Evolutionary conservation across 2,797 vertebrate species (phyloP).

Genomic region (Parambassis ranga): DNA sequence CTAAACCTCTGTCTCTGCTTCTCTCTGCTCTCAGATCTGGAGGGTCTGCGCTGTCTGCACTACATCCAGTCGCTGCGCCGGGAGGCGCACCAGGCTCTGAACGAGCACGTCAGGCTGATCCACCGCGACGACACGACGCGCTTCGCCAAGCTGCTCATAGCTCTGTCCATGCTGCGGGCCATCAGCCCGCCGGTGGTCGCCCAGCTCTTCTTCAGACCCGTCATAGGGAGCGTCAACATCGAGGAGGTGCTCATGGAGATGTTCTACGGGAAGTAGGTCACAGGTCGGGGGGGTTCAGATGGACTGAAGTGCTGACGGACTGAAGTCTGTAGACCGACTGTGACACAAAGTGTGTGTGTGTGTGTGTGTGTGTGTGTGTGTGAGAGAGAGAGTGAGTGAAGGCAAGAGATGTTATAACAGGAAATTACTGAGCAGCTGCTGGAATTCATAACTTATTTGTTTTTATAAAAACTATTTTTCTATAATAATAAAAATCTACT

Average conservation of each 20-base stretch:
- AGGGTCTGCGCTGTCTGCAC: constrained; percentile 8
- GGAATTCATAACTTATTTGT: constrained; percentile 86
- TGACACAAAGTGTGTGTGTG: constrained; percentile 7
- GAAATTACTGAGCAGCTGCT: constrained; percentile 65
- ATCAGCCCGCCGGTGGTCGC: constrained; percentile 73
- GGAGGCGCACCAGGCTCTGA: constrained; percentile 32
- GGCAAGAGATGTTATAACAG: constrained; percentile 20
- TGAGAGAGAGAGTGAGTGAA: not conserved
- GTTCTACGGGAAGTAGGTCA: constrained; percentile 89
- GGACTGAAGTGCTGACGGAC: constrained; percentile 12
- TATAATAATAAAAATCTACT: constrained; percentile 69
- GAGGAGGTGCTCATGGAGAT: constrained; percentile 89
- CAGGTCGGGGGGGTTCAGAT: not conserved
- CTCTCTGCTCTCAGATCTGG: not conserved
- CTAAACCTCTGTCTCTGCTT: not conserved
- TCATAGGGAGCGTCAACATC: constrained; percentile 85
- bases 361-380: constrained; percentile 6
- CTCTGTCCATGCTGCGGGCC: constrained; percentile 5
- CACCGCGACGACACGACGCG: not conserved
- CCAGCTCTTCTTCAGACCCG: constrained; percentile 83
- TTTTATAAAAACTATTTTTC: constrained; percentile 96
- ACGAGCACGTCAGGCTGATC: not conserved
- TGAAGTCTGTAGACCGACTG: too few species aligned
- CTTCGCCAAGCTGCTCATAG: not conserved
- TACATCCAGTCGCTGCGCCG: constrained; percentile 26